Percentiles rank a stretch among this genome's conserved stretches.
Evolutionary conservation across 1,140 invertebrate genomes (phyloP).

Genomic region (Piezodorus guildinii): DNA sequence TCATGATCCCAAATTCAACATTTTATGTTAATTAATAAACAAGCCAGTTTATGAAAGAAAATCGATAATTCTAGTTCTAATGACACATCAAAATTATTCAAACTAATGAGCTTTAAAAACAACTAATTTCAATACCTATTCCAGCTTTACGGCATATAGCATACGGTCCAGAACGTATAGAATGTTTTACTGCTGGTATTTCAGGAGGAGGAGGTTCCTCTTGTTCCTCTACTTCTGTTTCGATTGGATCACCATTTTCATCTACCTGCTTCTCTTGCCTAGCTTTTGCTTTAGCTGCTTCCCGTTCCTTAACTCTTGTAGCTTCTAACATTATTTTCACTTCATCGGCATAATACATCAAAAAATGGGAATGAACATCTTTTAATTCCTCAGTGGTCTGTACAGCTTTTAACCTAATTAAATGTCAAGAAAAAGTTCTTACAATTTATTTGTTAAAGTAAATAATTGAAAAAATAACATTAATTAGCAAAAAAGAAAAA

Average conservation of each 20-base stretch:
- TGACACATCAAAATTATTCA: not conserved
- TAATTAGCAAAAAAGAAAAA: no score
- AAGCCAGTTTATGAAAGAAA: no score
- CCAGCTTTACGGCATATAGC: slow-evolving; percentile 73
- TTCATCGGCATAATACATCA: slow-evolving; percentile 81
- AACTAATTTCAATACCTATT: slow-evolving; percentile 43
- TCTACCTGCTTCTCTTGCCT: slow-evolving; percentile 40
- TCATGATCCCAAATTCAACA: slow-evolving; percentile 12
- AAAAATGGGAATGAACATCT: slow-evolving; percentile 87
- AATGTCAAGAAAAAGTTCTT: no score
- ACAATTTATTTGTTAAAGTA: no score
- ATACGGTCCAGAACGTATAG: slow-evolving; percentile 76
- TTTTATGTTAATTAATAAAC: not conserved
- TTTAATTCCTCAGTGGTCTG: slow-evolving; percentile 84
- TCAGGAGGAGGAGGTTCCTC: slow-evolving; percentile 38
- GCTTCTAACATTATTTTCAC: slow-evolving; percentile 30
- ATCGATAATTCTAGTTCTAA: no score
- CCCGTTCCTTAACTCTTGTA: slow-evolving; percentile 43
- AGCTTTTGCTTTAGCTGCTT: slow-evolving; percentile 36
- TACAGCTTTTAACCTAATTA: slow-evolving; percentile 49
- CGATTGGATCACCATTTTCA: slow-evolving; percentile 47
- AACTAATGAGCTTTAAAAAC: not conserved
- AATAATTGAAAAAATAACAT: no score
- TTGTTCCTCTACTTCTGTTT: slow-evolving; percentile 38
- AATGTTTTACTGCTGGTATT: slow-evolving; percentile 63